Evolutionary conservation across 2,113 vertebrate genomes (phyloP).

Genomic region (Rhipidura dahli): DNA sequence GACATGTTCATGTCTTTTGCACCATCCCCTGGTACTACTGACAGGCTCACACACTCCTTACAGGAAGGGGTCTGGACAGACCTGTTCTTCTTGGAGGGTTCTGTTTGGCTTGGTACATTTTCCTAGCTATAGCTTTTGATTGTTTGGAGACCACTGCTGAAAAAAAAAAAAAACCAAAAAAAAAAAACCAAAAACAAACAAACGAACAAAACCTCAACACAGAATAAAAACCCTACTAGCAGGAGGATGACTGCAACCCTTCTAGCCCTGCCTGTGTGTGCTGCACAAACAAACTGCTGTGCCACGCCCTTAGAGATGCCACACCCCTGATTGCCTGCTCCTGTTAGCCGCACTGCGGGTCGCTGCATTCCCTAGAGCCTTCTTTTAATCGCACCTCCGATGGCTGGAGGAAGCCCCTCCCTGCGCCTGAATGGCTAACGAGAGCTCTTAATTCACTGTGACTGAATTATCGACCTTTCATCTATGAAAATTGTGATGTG

Average conservation of each 20-base stretch:
- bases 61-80: background rate
- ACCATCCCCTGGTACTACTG: accelerated
- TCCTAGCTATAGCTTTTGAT: background rate
- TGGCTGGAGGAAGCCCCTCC: no score
- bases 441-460: background rate
- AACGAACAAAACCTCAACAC: background rate
- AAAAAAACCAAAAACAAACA: accelerated
- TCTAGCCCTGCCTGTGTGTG: no score
- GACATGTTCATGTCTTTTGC: no score
- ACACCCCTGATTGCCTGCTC: no score
- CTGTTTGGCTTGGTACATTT: background rate
- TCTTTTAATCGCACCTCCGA: no score
- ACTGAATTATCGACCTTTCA: background rate
- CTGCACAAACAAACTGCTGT: no score
- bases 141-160: background rate
- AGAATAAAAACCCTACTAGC: no score
- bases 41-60: background rate
- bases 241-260: no score
- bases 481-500: background rate
- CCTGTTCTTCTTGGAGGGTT: accelerated
- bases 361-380: no score
- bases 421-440: no score
- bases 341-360: no score
- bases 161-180: background rate
- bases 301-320: no score